phyloP scores from a whole-genome alignment of 2,888 invertebrate species.

The Scotopteryx bipunctaria region DNA sequence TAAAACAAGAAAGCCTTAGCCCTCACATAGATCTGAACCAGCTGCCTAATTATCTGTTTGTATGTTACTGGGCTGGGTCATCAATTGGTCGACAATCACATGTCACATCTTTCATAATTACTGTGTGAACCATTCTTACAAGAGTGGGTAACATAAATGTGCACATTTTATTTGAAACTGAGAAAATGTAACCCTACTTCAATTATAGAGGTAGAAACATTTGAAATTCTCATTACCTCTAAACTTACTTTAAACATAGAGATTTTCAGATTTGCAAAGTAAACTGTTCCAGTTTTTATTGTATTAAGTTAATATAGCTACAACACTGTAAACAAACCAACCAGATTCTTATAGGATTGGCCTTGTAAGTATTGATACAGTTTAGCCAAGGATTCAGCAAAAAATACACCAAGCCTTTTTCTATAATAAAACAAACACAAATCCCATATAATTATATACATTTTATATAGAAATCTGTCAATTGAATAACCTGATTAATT shows the following conservation, averaged over 20 bases:
- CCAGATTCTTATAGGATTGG: conserved; percentile 1
- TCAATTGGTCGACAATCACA: conserved; percentile 3
- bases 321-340: not conserved
- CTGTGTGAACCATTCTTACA: conserved; percentile 9
- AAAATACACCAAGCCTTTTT: conserved; percentile 7
- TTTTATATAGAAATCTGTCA: not conserved
- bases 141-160: not conserved
- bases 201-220: too few relatives aligned
- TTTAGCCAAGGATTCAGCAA: conserved; percentile 4
- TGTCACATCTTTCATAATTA: conserved; percentile 7
- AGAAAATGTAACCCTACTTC: not conserved
- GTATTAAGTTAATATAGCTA: too few relatives aligned
- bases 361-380: conserved; percentile 13
- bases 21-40: conserved; percentile 1
- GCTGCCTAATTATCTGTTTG: not conserved
- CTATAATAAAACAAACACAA: too few relatives aligned
- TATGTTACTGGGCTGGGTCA: conserved; percentile 3
- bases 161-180: not conserved
- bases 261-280: too few relatives aligned
- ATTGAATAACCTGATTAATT: conserved; percentile 2
- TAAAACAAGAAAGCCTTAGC: not conserved
- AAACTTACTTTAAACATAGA: too few relatives aligned
- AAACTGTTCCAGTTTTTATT: not conserved
- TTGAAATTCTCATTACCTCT: too few relatives aligned
- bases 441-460: too few relatives aligned